Base-by-base conservation (phyloP, 2,113 vertebrate species). In the Tragelaphus strepsiceros region DNA sequence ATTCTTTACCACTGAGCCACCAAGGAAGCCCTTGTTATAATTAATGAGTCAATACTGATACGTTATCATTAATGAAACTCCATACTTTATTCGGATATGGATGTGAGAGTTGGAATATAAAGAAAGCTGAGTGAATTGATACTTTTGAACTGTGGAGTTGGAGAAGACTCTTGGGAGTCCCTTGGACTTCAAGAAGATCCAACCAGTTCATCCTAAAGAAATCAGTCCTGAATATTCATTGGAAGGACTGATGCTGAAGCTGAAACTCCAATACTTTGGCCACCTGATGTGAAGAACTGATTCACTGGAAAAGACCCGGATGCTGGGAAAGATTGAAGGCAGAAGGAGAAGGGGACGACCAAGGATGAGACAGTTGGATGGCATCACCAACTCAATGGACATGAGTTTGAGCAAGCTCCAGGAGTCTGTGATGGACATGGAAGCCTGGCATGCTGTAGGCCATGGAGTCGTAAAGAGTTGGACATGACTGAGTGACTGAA, bases 401-500 rank as follows among this genome's bases (percentile, higher is more conserved):
- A 3, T 39, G 67, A 71, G 67, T 71, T 39, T 71, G 19, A 71
- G n/a, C 67, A 39, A 71, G 19, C 67, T 71, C 67, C 0, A 0
- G 67, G 67, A 71, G 19, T 71, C 39, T 19, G 19, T 22, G 19
- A 22, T 39, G 19, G 67, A 39, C 67, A 12, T 10, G 67, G n/a
- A 71, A 6, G 10, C 19, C n/a, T 71, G 67, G 67, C 5, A 0
- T 71, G 67, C 67, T 71, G 10, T 2, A 39, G n/a, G 3, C 10
- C n/a, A 12, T 3, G n/a, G n/a, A 2, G 67, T 71, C 10, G 0
- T 19, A 39, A 35, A 71, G n/a, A 71, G n/a, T 6, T 5, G 0
- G 67, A 71, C 11, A 71, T 39, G n/a, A 71, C n/a, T 71, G 67
- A 12, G n/a, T 0, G 10, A 39, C 67, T 71, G n/a, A 71, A 71